Evolutionary conservation across 2,113 vertebrate species (phyloP), one percentile per base, ranked within the genome.

Genomic region (Ageneiosus marmoratus): DNA sequence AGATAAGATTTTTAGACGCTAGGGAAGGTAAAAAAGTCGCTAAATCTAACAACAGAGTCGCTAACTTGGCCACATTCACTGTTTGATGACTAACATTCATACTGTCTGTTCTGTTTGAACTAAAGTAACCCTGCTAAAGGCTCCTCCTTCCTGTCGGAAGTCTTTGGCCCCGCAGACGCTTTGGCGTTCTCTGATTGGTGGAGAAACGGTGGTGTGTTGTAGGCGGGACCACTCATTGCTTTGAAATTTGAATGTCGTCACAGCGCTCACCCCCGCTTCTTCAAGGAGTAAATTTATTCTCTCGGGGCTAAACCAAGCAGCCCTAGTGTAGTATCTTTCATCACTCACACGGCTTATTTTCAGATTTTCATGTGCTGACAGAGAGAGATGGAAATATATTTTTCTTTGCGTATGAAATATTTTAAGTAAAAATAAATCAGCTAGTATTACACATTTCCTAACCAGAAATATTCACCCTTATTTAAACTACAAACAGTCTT

Each of bases 121-220:
- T 89, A 1, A 0, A 89, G 87, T 95, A 92, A 94, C 93, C 94
- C 84, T 78, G 13, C 11, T 10, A 18, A 22, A 41, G n/a, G 89
- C 84, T 87, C 86, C 83, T 85, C 32, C 81, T 44, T 29, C 83
- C 53, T 80, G 83, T 87, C 55, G 86, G 83, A 89, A 83, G 80
- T 53, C 62, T 16, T 48, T 16, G 15, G n/a, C 18, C 29, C n/a
- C 20, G 32, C n/a, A 5, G 29, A 2, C 0, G 67, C 7, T 81
- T 37, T 16, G 55, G 58, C 73, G 16, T 67, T 4, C 5, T 75
- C 50, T 84, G 78, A 94, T 94, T 95, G 94, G 94, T n/a, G 13
- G 79, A 86, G 2, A 41, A 10, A 0, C 4, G 1, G 91, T 95
- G 94, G 94, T 94, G 93, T 95, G 94, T 94, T 95, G 87, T 88